Percentiles rank a stretch among this genome's conserved stretches.
phyloP scores from a whole-genome alignment of 2,888 invertebrate genomes.

The Melanchra persicariae region DNA sequence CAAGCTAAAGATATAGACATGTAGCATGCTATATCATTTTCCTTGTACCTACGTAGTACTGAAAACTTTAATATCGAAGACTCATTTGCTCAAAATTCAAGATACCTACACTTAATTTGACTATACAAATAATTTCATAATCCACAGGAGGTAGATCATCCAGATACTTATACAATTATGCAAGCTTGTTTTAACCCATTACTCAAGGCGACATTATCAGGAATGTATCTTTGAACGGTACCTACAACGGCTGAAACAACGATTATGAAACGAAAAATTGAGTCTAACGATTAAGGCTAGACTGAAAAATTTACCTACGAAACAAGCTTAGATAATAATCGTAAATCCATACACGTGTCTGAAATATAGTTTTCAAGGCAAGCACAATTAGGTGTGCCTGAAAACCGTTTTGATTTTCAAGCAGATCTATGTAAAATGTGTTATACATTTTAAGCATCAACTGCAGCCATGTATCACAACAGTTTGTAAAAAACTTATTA shows the following conservation, averaged over 20 bases:
- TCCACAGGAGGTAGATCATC: conserved; percentile 16
- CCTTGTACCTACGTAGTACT: too few relatives aligned
- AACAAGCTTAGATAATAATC: conserved; percentile 21
- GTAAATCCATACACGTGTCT: conserved; percentile 21
- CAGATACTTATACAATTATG: conserved; percentile 12
- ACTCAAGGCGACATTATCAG: conserved; percentile 19
- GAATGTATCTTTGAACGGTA: conserved; percentile 3
- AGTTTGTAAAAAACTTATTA: not conserved
- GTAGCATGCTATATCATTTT: too few relatives aligned
- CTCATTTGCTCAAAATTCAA: not conserved
- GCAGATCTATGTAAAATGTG: not conserved
- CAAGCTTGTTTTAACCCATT: conserved; percentile 17
- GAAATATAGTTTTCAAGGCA: conserved; percentile 34
- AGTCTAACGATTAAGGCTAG: conserved; percentile 17
- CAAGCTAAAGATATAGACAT: not conserved
- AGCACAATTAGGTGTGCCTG: conserved; percentile 23
- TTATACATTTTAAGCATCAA: conserved; percentile 1
- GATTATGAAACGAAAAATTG: conserved; percentile 1
- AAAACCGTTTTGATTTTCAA: conserved; percentile 20
- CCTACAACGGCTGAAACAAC: not conserved
- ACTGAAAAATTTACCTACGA: conserved; percentile 22
- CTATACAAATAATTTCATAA: conserved; percentile 28
- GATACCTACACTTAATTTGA: too few relatives aligned
- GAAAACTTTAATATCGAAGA: not conserved
- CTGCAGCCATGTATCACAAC: not conserved